A percentile compares a stretch with the other conserved stretches of the same genome.
Evolutionary conservation across 2,888 invertebrate species (phyloP).

Genomic region (Agelastica alni): DNA sequence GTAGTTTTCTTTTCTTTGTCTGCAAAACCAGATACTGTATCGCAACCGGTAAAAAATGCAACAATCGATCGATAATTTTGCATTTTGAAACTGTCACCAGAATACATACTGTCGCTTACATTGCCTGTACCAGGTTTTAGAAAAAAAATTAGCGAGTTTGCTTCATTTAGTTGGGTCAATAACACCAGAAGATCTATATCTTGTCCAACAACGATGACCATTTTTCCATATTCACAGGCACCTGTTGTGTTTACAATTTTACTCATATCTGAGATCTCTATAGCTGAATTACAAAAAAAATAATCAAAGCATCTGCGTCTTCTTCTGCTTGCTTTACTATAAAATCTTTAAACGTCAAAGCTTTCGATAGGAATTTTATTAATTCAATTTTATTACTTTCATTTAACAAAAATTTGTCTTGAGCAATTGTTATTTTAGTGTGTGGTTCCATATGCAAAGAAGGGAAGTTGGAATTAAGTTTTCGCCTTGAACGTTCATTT

Average conservation of each 20-base stretch:
- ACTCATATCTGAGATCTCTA: background rate
- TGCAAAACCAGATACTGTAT: background rate
- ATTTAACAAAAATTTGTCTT: conserved; percentile 4
- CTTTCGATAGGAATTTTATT: background rate
- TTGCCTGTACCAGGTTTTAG: background rate
- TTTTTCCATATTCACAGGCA: background rate
- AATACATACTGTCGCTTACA: background rate
- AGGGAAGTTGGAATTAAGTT: too few relatives aligned
- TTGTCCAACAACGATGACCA: background rate
- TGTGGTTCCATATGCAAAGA: too few relatives aligned
- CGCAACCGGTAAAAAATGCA: background rate
- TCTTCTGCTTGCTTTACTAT: background rate
- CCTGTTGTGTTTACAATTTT: conserved; percentile 3
- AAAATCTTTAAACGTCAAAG: background rate
- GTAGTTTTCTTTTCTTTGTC: conserved; percentile 5
- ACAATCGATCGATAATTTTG: background rate
- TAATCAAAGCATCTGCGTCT: too few relatives aligned
- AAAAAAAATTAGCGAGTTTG: background rate
- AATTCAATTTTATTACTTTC: background rate
- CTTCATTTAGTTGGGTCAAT: background rate
- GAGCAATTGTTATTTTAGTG: too few relatives aligned
- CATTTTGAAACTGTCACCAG: background rate
- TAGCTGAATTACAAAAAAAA: background rate
- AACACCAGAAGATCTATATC: conserved; percentile 3
- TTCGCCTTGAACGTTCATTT: too few relatives aligned